These are phyloP conservation scores for Hemichromis elongatus DNA, from an alignment of 2,113 vertebrate species.

Conservation along the genomic window DNA sequence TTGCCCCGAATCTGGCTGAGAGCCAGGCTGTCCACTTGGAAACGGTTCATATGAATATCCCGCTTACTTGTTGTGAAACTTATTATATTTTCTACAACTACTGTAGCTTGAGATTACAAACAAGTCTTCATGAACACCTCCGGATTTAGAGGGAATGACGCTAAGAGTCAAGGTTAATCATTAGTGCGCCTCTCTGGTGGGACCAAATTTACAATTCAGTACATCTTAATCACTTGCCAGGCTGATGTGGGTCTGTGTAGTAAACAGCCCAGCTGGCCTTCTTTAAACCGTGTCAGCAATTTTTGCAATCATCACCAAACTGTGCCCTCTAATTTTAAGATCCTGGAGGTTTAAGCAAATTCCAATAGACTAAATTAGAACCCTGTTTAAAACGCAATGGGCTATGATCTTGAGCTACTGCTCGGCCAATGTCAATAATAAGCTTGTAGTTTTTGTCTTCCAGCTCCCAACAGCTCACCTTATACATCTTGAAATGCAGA, in stretches of 20 bases:
- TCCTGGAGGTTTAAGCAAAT: conserved; percentile 10
- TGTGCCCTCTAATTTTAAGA: conserved; percentile 12
- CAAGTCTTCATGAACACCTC: conserved; percentile 46
- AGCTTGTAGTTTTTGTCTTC: neutral
- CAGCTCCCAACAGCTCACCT: neutral
- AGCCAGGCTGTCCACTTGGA: conserved; percentile 57
- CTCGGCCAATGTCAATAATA: neutral
- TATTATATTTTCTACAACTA: conserved; percentile 31
- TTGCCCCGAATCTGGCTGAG: conserved; percentile 10
- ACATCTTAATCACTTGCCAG: conserved; percentile 38
- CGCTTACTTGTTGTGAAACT: conserved; percentile 31
- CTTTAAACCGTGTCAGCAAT: conserved; percentile 32
- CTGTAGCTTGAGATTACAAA: conserved; percentile 25
- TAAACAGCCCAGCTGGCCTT: conserved; percentile 10
- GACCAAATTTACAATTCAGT: conserved; percentile 50
- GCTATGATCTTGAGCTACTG: neutral
- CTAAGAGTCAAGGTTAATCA: conserved; percentile 59
- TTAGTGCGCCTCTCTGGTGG: conserved; percentile 30
- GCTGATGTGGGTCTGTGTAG: conserved; percentile 23
- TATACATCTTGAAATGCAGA: neutral
- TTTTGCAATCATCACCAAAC: conserved; percentile 16
- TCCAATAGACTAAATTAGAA: neutral
- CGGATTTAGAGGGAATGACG: conserved; percentile 14
- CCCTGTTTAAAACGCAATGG: conserved; percentile 8
- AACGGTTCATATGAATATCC: conserved; percentile 36